Conservation (phyloP, 2,888 invertebrate species). For the Calliopum simillimum region DNA sequence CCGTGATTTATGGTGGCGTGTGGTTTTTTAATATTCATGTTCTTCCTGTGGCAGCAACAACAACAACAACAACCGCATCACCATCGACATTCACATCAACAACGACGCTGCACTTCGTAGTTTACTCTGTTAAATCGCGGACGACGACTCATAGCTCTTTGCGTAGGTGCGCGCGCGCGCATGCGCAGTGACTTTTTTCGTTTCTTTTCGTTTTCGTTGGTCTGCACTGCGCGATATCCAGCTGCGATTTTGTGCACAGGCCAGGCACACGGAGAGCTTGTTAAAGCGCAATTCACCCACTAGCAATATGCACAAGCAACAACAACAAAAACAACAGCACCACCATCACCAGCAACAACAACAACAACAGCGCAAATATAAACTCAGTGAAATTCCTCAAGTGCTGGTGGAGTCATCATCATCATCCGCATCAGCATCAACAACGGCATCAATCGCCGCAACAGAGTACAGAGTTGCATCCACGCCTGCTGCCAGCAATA, state of each 20-base stretch:
- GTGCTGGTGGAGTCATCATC: constrained; percentile 22
- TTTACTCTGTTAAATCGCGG: neutral
- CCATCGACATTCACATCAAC: constrained; percentile 42
- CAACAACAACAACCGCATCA: constrained; percentile 44
- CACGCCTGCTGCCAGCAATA: constrained; percentile 31
- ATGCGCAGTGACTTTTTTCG: constrained; percentile 22
- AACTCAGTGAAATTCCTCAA: neutral
- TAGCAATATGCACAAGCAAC: constrained; percentile 45
- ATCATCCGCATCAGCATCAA: constrained; percentile 12
- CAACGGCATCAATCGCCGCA: neutral
- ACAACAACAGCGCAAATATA: neutral
- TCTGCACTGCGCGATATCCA: constrained; percentile 44
- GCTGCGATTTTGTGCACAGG: constrained; percentile 44
- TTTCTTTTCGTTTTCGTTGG: too few relatives aligned
- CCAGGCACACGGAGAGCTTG: constrained; percentile 11
- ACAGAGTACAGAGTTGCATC: constrained; percentile 14
- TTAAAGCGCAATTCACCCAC: constrained; percentile 44
- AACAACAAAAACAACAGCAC: constrained; percentile 35
- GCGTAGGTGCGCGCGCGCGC: constrained; percentile 36
- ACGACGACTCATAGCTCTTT: constrained; percentile 20
- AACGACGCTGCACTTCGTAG: constrained; percentile 38
- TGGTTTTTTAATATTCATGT: constrained; percentile 66
- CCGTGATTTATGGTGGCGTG: constrained; percentile 68
- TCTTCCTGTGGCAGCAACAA: constrained; percentile 49
- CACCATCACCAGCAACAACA: constrained; percentile 24